Conservation (phyloP, 2,113 vertebrate genomes). For the Lichenostomus cassidix region DNA sequence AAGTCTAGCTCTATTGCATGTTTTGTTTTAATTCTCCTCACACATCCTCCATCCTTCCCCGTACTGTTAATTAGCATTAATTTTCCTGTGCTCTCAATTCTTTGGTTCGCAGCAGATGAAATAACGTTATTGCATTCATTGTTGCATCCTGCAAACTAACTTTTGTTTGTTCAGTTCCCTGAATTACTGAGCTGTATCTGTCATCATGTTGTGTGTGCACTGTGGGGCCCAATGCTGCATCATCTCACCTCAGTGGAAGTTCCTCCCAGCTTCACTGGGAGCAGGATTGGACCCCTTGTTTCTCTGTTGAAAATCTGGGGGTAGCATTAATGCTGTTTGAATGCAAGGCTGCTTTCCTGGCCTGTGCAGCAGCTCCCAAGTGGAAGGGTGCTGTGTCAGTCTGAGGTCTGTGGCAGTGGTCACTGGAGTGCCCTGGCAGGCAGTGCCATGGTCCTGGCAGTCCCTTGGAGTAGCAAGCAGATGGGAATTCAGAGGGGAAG, state of each 20-base stretch:
- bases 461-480: background rate
- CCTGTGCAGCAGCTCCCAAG: background rate
- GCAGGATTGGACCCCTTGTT: background rate
- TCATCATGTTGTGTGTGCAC: background rate
- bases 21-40: conserved; percentile 74
- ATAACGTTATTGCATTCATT: conserved; percentile 41
- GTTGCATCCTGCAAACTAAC: conserved; percentile 68
- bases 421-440: background rate
- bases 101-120: conserved; percentile 6
- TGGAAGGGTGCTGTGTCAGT: background rate
- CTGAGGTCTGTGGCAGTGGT: background rate
- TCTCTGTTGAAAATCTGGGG: background rate
- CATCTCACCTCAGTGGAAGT: background rate
- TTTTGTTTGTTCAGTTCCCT: conserved; percentile 28
- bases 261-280: conserved; percentile 9
- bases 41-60: conserved; percentile 33
- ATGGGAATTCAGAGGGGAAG: background rate
- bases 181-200: conserved; percentile 57
- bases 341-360: conserved; percentile 16
- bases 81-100: background rate
- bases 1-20: conserved; percentile 86
- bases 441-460: background rate
- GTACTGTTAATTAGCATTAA: conserved; percentile 69
- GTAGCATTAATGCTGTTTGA: conserved; percentile 45
- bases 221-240: background rate